A percentile compares a stretch with the other conserved stretches of the same genome.
Evolutionary conservation across 2,113 vertebrate species (phyloP).

Genomic region (Gavia stellata): DNA sequence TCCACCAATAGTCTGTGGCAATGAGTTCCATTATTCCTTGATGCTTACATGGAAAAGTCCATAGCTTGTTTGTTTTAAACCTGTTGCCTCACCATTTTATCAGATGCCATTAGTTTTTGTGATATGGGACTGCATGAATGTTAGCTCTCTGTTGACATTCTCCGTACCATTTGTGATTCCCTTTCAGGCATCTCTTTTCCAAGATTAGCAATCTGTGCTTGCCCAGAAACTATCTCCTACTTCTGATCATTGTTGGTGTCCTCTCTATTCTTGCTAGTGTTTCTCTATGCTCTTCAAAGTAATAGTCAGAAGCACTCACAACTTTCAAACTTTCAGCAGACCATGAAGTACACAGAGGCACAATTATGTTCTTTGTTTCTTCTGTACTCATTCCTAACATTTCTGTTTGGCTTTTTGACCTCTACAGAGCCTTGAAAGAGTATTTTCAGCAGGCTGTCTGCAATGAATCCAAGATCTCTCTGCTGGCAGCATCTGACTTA

Average conservation of each 20-base stretch:
- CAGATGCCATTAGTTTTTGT: not conserved
- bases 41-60: not conserved
- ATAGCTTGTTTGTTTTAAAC: conserved; percentile 15
- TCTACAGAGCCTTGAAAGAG: not conserved
- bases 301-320: not conserved
- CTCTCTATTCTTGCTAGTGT: not conserved
- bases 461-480: not conserved
- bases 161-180: not conserved
- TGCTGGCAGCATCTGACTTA: not conserved
- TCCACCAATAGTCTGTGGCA: not conserved
- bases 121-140: not conserved
- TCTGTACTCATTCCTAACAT: conserved; percentile 27
- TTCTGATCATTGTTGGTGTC: not conserved
- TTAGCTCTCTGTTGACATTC: conserved; percentile 14
- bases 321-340: conserved; percentile 3
- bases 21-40: not conserved
- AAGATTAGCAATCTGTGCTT: not conserved
- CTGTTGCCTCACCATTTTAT: conserved; percentile 16
- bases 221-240: not conserved
- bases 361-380: conserved; percentile 6
- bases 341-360: not conserved
- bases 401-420: conserved; percentile 31
- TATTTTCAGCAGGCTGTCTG: not conserved
- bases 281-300: not conserved
- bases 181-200: not conserved